A percentile compares a stretch with the other conserved stretches of the same genome.
Conservation (phyloP, 2,888 invertebrate genomes). For the Cephus spinipes region DNA sequence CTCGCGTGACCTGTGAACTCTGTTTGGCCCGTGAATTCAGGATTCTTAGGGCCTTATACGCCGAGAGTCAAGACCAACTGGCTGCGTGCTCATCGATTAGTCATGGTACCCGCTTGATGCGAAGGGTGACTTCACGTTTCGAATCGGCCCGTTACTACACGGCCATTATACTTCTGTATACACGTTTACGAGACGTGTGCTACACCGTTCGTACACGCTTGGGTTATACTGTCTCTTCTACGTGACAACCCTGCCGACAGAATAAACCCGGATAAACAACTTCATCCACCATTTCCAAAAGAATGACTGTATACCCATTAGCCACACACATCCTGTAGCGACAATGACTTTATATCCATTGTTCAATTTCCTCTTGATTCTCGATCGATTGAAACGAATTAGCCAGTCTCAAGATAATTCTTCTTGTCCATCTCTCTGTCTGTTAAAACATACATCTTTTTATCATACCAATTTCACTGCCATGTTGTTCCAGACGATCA, state of each 20-base stretch:
- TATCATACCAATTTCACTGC: neutral
- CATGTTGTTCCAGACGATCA: neutral
- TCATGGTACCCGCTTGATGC: slow-evolving; percentile 59
- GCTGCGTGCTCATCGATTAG: slow-evolving; percentile 64
- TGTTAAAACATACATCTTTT: neutral
- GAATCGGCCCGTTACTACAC: slow-evolving; percentile 42
- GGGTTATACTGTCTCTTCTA: neutral
- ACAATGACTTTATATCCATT: neutral
- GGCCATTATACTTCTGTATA: slow-evolving; percentile 10
- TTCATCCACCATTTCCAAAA: neutral
- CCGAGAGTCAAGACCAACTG: slow-evolving; percentile 32
- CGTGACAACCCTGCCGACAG: neutral
- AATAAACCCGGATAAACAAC: neutral
- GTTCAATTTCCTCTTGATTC: neutral
- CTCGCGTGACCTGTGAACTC: slow-evolving; percentile 57
- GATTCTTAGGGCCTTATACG: neutral
- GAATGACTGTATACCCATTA: neutral
- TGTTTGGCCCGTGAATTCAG: slow-evolving; percentile 20
- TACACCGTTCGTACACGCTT: neutral
- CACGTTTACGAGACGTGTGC: neutral
- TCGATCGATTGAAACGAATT: neutral
- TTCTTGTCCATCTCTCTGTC: neutral
- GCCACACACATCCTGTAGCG: neutral
- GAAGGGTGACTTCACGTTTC: slow-evolving; percentile 44
- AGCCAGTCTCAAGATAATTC: neutral